phyloP scores from a whole-genome alignment of 2,888 invertebrate genomes.

The Dryomyza anilis region DNA sequence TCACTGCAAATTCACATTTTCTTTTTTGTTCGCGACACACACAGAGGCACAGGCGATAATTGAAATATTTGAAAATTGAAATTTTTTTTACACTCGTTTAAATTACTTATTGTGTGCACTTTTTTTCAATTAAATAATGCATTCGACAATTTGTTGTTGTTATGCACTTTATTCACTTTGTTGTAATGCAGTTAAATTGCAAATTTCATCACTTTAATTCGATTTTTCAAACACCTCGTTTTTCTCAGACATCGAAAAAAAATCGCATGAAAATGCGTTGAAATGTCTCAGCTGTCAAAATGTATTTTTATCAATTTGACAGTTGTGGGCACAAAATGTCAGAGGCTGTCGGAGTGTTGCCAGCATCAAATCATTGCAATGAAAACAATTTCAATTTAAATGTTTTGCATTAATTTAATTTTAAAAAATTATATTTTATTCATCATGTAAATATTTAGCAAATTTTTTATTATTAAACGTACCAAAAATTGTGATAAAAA shows the following conservation, averaged over 20 bases:
- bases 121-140: neutral
- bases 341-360: too few relatives aligned
- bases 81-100: neutral
- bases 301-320: conserved; percentile 32
- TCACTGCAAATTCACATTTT: neutral
- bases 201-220: conserved; percentile 15
- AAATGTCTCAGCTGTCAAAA: conserved; percentile 10
- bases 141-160: too few relatives aligned
- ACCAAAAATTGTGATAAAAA: too few relatives aligned
- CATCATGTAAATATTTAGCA: too few relatives aligned
- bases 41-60: too few relatives aligned
- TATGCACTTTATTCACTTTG: conserved; percentile 1
- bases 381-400: too few relatives aligned
- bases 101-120: neutral
- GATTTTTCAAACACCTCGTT: conserved; percentile 31
- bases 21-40: neutral
- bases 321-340: too few relatives aligned
- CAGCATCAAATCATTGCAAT: too few relatives aligned
- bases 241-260: conserved; percentile 23
- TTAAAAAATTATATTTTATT: too few relatives aligned
- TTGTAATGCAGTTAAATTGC: conserved; percentile 6
- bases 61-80: neutral
- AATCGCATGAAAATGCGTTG: conserved; percentile 18
- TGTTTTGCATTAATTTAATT: too few relatives aligned
- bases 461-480: too few relatives aligned